Conservation (phyloP, 2,113 vertebrate species). For the Salvelinus namaycush region DNA sequence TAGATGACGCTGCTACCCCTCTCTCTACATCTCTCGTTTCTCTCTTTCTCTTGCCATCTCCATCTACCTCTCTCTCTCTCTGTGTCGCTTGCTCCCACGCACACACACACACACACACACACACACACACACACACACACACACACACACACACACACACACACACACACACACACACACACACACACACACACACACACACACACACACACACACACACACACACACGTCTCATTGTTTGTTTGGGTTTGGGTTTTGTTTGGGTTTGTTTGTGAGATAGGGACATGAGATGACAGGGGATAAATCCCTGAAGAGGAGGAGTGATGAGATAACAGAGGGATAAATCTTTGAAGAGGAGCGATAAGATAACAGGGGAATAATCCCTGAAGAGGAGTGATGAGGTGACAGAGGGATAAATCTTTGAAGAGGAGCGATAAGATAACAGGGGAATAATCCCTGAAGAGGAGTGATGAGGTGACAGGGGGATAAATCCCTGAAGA, state of each 20-base stretch:
- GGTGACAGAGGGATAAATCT: too few species aligned
- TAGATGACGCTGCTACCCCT: conserved; percentile 10
- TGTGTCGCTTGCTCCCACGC: not conserved
- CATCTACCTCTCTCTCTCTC: not conserved
- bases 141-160: not conserved
- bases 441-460: too few species aligned
- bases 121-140: not conserved
- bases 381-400: conserved; percentile 9
- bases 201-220: not conserved
- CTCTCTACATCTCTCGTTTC: conserved; percentile 19
- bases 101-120: not conserved
- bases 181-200: too few species aligned
- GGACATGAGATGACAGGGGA: too few species aligned
- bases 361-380: conserved; percentile 23
- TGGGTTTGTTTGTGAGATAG: conserved; percentile 12
- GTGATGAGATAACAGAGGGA: too few species aligned
- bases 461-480: too few species aligned
- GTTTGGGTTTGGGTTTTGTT: not conserved
- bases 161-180: too few species aligned
- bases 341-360: not conserved
- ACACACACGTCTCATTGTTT: not conserved
- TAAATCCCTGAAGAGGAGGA: too few species aligned
- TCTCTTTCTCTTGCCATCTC: conserved; percentile 3
- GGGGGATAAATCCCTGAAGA: too few species aligned
- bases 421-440: too few species aligned